Conservation (phyloP, 30 jellyfish, hydroid and myxozoan species). For the Rhopilema esculentum region DNA sequence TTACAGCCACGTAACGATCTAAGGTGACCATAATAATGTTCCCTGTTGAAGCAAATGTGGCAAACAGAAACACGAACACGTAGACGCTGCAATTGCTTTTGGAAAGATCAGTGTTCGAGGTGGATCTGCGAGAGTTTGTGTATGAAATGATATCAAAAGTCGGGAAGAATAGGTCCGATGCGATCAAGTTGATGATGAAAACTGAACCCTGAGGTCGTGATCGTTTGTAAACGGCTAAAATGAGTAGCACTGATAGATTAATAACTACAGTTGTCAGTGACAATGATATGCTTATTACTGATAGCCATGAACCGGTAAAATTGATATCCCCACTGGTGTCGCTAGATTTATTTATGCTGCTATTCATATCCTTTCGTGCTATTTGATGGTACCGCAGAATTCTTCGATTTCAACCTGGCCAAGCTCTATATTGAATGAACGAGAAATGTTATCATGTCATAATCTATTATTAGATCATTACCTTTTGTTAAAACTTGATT, state of each 20-base stretch:
- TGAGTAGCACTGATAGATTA: slow-evolving; percentile 8
- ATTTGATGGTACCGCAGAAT: no score
- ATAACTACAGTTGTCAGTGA: background rate
- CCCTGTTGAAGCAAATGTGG: slow-evolving; percentile 13
- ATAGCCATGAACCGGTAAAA: background rate
- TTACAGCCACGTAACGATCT: slow-evolving; percentile 47
- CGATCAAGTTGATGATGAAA: slow-evolving; percentile 17
- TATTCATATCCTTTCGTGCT: background rate
- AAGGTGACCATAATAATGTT: slow-evolving; percentile 42
- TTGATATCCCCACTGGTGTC: no score
- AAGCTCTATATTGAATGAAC: background rate
- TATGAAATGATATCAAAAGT: background rate
- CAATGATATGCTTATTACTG: background rate
- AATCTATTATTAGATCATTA: no score
- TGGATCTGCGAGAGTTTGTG: background rate
- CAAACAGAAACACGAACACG: slow-evolving; percentile 21
- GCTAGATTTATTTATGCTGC: no score
- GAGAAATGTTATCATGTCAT: no score
- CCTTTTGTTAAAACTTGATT: no score
- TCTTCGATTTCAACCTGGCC: no score
- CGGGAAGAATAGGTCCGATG: slow-evolving; percentile 21
- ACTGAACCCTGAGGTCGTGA: slow-evolving; percentile 46
- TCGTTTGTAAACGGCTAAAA: background rate
- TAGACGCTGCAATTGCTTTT: slow-evolving; percentile 1
- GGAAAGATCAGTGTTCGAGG: background rate